Percentiles rank a stretch among this genome's conserved stretches.
Evolutionary conservation across 2,888 invertebrate species (phyloP).

Genomic region (Andrena bicolor): DNA sequence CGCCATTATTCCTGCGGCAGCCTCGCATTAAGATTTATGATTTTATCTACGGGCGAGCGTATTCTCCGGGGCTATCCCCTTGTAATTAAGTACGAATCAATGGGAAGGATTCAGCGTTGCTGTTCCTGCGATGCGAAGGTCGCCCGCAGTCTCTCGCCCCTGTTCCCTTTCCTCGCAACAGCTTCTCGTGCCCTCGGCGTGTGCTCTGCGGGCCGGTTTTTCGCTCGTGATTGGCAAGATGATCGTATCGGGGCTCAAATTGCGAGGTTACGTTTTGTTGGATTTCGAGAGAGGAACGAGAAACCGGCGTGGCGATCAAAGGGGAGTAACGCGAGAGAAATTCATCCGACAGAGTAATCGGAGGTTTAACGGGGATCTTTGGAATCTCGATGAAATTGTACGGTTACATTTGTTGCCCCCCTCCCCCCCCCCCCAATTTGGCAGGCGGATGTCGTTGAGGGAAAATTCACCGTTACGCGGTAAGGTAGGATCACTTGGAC

Average conservation of each 20-base stretch:
- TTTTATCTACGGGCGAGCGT: slow-evolving; percentile 8
- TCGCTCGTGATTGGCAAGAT: slow-evolving; percentile 31
- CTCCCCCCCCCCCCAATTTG: too few species aligned
- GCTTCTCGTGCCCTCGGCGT: background rate
- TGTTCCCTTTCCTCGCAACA: background rate
- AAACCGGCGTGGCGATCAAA: slow-evolving; percentile 12
- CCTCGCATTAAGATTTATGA: slow-evolving; percentile 36
- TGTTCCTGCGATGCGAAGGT: slow-evolving; percentile 28
- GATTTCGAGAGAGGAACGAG: background rate
- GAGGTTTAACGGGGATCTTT: background rate
- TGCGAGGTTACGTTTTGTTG: slow-evolving; percentile 12
- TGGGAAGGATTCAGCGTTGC: slow-evolving; percentile 13
- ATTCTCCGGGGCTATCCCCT: background rate
- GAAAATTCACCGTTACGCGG: too few species aligned
- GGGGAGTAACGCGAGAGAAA: slow-evolving; percentile 1
- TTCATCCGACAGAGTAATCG: slow-evolving; percentile 7
- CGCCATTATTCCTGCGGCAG: background rate
- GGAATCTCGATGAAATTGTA: background rate
- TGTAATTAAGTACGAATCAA: slow-evolving; percentile 45
- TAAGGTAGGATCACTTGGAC: too few species aligned
- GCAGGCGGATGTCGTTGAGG: too few species aligned
- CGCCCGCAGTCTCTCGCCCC: background rate
- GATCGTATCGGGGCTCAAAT: slow-evolving; percentile 28
- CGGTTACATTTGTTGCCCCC: background rate
- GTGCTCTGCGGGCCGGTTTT: background rate